Percentiles rank a stretch among this genome's conserved stretches.
These are phyloP conservation scores for Lycia hirtaria DNA, from an alignment of 2,888 invertebrate species.

Conservation along the genomic window DNA sequence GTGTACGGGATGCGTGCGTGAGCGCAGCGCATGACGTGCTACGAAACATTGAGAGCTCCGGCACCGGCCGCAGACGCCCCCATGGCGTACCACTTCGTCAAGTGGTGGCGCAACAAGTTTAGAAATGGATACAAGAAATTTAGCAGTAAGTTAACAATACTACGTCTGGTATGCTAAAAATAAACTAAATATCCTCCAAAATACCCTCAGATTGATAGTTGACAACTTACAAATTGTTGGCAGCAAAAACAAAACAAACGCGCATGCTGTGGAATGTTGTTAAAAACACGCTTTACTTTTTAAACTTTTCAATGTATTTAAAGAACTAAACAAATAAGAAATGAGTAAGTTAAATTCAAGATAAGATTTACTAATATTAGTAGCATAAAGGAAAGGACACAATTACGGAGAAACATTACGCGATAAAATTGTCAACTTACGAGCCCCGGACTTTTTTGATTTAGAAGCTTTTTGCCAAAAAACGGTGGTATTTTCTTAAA, in stretches of 20 bases:
- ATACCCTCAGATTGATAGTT: constrained; percentile 29
- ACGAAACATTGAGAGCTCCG: constrained; percentile 85
- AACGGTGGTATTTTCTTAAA: too few species aligned
- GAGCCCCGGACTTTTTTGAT: too few species aligned
- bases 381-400: too few species aligned
- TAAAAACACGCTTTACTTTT: constrained; percentile 6
- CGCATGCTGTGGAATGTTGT: constrained; percentile 29
- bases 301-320: neutral
- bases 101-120: constrained; percentile 91
- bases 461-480: too few species aligned
- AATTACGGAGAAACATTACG: neutral
- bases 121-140: constrained; percentile 91
- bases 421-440: too few species aligned
- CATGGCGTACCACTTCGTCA: constrained; percentile 91
- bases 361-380: too few species aligned
- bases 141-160: constrained; percentile 84
- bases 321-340: neutral
- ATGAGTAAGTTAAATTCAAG: neutral
- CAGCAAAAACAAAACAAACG: constrained; percentile 39
- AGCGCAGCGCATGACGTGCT: constrained; percentile 86
- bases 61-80: constrained; percentile 85
- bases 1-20: constrained; percentile 84
- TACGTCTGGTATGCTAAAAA: constrained; percentile 25
- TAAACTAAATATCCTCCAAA: constrained; percentile 39
- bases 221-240: constrained; percentile 39